Base-by-base conservation (phyloP, 2,113 vertebrate genomes). In the Hypanus sabinus region DNA sequence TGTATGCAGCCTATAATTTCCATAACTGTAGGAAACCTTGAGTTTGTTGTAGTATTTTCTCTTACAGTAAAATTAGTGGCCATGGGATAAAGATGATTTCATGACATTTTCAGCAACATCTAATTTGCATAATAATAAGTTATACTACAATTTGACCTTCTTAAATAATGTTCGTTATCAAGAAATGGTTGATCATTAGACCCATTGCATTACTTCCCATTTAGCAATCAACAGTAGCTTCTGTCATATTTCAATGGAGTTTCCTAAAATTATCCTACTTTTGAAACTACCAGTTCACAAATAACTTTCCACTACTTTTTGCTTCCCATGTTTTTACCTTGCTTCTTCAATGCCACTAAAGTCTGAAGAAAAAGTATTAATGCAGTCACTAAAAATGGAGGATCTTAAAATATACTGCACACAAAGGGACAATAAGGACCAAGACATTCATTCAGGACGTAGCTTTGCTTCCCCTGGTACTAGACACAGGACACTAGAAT, bases 81-180 rank as follows among this genome's bases (percentile, higher is more conserved):
- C 36, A 73, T 27, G 20, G 24, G 91, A 27, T 93, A 93, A 73
- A 93, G 70, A 30, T 93, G 36, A 75, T 93, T 55, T 93, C 91
- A 93, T 73, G 38, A 46, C 12, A 16, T 93, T 75, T 20, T 93
- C 38, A 73, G 36, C 38, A 46, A 71, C 4, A 10, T 73, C 33
- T 70, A 38, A 91, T 73, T 93, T 71, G 22, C 91, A 73, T 93
- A 93, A 93, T 55, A 93, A 68, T 36, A 70, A 73, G 90, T 71
- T 71, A 71, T 73, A 38, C 90, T 93, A n/a, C 68, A 71, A 73
- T 93, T 73, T 55, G 71, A 75, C 70, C 70, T 93, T 46, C 22
- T 75, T 75, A 93, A 55, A 73, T 93, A 93, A 73, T 71, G 24
- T 36, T 71, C 27, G 36, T 27, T 55, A 93, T 55, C 70, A 30